A percentile compares a stretch with the other conserved stretches of the same genome.
Conservation (phyloP, 2,113 vertebrate genomes). For the Lanius collurio region DNA sequence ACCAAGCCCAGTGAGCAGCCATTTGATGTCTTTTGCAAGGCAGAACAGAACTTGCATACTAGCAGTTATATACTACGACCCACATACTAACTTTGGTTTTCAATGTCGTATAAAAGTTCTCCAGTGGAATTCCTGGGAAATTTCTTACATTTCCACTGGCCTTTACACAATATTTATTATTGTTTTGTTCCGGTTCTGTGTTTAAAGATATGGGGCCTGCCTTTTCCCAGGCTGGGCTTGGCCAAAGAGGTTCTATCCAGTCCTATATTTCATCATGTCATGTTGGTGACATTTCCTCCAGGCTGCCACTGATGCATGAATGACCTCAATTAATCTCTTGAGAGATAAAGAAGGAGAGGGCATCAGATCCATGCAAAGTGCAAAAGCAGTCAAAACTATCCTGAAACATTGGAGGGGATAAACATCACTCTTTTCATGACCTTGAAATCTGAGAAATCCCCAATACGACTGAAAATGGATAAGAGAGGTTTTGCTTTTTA, state of each 20-base stretch:
- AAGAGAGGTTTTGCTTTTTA: conserved; percentile 42
- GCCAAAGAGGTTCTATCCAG: not conserved
- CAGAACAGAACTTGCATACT: not conserved
- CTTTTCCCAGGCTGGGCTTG: not conserved
- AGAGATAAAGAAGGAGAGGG: not conserved
- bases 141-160: not conserved
- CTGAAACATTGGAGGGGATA: not conserved
- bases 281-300: not conserved
- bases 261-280: not conserved
- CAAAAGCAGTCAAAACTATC: conserved; percentile 30
- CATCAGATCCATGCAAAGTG: not conserved
- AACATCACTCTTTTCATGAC: conserved; percentile 44
- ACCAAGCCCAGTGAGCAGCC: not conserved
- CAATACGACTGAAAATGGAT: conserved; percentile 54
- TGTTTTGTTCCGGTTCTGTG: not conserved
- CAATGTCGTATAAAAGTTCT: not conserved
- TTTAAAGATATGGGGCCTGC: not conserved
- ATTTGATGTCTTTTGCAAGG: not conserved
- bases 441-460: conserved; percentile 70
- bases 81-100: not conserved
- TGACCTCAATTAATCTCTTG: not conserved
- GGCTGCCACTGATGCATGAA: not conserved
- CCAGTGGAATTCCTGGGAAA: not conserved
- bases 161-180: not conserved
- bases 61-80: not conserved